Conservation (phyloP, 1,140 invertebrate species). For the Orius insidiosus region DNA sequence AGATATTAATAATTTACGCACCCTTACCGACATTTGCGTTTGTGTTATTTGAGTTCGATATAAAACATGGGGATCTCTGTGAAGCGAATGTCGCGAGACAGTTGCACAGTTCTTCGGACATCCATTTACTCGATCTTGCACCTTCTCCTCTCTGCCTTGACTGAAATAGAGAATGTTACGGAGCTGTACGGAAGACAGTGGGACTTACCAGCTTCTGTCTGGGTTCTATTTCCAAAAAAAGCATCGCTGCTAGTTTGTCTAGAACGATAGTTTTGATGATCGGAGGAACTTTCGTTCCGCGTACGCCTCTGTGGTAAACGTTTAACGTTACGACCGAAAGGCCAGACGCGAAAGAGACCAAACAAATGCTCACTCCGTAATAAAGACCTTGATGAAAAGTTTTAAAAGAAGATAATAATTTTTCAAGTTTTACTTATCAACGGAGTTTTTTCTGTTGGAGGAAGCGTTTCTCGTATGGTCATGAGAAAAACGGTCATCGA, state of each 20-base stretch:
- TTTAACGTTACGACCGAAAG: slow-evolving; percentile 72
- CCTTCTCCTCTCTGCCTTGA: background rate
- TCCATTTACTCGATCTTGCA: slow-evolving; percentile 12
- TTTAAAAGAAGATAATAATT: slow-evolving; percentile 2
- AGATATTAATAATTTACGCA: too few species aligned
- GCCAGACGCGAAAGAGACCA: slow-evolving; percentile 75
- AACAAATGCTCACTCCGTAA: slow-evolving; percentile 79
- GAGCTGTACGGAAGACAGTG: background rate
- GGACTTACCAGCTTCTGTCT: slow-evolving; percentile 24
- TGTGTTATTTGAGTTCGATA: slow-evolving; percentile 12
- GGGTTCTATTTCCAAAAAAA: slow-evolving; percentile 42
- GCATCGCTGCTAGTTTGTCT: slow-evolving; percentile 39
- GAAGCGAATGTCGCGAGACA: slow-evolving; percentile 10
- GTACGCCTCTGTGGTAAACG: slow-evolving; percentile 66
- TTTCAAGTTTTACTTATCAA: slow-evolving; percentile 57
- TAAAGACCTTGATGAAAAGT: slow-evolving; percentile 51
- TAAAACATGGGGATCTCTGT: slow-evolving; percentile 14
- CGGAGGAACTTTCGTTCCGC: slow-evolving; percentile 55
- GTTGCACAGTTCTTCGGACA: slow-evolving; percentile 12
- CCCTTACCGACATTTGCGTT: slow-evolving; percentile 13
- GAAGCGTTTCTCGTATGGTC: slow-evolving; percentile 77
- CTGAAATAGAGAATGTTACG: slow-evolving; percentile 3
- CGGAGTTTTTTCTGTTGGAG: slow-evolving; percentile 82
- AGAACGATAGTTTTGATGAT: slow-evolving; percentile 48
- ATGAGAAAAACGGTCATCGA: slow-evolving; percentile 89